Evolutionary conservation across 2,113 vertebrate species (phyloP).

Genomic region (Zingel zingel): DNA sequence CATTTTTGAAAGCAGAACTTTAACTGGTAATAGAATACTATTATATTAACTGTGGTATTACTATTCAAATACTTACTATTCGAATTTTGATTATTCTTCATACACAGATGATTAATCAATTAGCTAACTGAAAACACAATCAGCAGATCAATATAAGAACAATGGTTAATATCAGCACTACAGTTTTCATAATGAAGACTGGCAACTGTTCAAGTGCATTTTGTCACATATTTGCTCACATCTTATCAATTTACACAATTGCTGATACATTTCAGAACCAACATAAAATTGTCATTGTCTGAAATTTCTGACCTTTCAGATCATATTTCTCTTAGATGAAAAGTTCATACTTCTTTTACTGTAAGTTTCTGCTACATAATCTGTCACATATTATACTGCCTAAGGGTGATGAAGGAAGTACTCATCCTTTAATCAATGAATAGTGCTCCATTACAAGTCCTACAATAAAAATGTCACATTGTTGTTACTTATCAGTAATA

Average conservation of each 20-base stretch:
- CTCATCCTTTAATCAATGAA: background rate
- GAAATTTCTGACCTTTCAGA: no score
- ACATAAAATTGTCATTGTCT: no score
- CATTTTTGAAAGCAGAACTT: background rate
- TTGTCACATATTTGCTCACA: background rate
- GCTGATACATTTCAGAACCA: background rate
- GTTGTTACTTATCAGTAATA: no score
- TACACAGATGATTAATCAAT: background rate
- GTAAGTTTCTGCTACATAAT: background rate
- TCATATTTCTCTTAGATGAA: background rate
- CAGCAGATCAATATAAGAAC: background rate
- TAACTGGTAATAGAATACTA: background rate
- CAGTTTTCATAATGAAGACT: background rate
- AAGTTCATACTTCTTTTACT: background rate
- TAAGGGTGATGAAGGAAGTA: background rate
- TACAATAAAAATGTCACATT: background rate
- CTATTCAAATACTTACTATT: no score
- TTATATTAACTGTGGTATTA: no score
- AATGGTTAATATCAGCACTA: background rate
- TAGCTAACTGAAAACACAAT: background rate
- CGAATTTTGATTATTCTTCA: no score
- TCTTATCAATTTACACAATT: background rate
- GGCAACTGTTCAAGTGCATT: background rate
- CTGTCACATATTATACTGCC: background rate
- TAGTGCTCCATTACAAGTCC: background rate